Evolutionary conservation across 2,113 vertebrate species (phyloP).

Genomic region (Danionella cerebrum): DNA sequence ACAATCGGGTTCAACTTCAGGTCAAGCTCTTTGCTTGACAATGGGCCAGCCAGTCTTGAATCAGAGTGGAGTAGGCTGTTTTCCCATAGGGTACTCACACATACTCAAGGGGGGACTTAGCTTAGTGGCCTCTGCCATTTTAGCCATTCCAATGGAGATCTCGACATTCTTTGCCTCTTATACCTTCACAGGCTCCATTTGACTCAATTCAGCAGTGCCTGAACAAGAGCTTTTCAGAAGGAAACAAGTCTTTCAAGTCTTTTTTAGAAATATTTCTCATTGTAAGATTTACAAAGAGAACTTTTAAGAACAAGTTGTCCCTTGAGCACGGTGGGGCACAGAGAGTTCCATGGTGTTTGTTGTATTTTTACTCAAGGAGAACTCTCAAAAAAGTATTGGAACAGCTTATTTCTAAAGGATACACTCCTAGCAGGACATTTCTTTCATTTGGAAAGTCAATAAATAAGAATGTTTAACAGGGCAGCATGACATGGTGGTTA

Average conservation of each 20-base stretch:
- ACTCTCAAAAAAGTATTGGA: too few relatives aligned
- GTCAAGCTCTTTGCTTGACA: slow-evolving; percentile 94
- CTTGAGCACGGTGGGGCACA: not conserved
- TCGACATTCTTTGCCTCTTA: slow-evolving; percentile 44
- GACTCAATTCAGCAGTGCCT: not conserved
- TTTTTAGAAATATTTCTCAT: not conserved
- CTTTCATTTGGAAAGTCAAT: too few relatives aligned
- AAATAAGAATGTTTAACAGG: too few relatives aligned
- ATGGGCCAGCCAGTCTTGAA: slow-evolving; percentile 90
- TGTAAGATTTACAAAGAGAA: too few relatives aligned
- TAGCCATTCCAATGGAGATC: slow-evolving; percentile 53
- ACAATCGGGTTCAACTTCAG: slow-evolving; percentile 98
- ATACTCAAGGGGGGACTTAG: slow-evolving; percentile 60
- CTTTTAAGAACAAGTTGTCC: not conserved
- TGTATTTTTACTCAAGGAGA: too few relatives aligned
- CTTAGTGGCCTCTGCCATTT: slow-evolving; percentile 64
- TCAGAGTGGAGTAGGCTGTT: slow-evolving; percentile 76
- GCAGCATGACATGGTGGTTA: too few relatives aligned
- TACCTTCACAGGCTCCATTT: not conserved
- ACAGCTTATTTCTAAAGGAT: too few relatives aligned
- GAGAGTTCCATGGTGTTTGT: too few relatives aligned
- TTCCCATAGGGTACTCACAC: slow-evolving; percentile 64
- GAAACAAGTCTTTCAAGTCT: not conserved
- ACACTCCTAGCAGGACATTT: too few relatives aligned
- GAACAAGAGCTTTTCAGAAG: not conserved